phyloP scores from a whole-genome alignment of 2,113 vertebrate species.

The Equus quagga region DNA sequence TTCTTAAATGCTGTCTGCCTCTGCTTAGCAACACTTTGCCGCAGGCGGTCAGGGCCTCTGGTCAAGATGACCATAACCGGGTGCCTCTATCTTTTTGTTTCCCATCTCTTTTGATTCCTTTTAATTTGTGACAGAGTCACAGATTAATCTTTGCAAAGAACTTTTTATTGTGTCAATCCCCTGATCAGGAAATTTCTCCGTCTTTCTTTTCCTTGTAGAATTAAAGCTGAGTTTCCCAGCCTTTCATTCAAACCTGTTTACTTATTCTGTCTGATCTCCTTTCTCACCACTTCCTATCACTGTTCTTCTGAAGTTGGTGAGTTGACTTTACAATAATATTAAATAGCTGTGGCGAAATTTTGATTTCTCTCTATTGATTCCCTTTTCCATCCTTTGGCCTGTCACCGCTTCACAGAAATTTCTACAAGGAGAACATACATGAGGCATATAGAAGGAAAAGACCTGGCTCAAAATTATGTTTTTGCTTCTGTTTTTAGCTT shows the following conservation, averaged over 20 bases:
- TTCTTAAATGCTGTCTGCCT: not conserved
- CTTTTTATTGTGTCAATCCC: not conserved
- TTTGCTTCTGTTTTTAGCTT: not conserved
- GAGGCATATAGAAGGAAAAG: not conserved
- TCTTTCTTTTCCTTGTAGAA: slow-evolving; percentile 23
- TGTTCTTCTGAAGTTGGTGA: not conserved
- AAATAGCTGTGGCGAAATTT: slow-evolving; percentile 27
- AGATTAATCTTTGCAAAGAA: not conserved
- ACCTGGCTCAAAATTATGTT: not conserved
- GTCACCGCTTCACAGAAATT: slow-evolving; percentile 28
- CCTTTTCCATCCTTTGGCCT: slow-evolving; percentile 33
- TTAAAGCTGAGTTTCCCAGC: slow-evolving; percentile 24
- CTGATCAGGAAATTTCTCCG: not conserved
- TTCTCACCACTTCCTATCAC: not conserved
- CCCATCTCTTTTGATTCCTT: not conserved
- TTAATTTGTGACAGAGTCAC: slow-evolving; percentile 10
- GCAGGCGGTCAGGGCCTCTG: not conserved
- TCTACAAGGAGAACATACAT: slow-evolving; percentile 2
- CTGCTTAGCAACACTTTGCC: not conserved
- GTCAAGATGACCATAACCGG: not conserved
- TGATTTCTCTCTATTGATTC: not conserved
- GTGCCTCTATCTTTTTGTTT: not conserved
- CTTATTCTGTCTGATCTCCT: not conserved
- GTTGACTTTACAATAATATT: not conserved
- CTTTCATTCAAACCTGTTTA: slow-evolving; percentile 5